Base-by-base conservation (phyloP, 2,888 invertebrate species). In the Allygus modestus region DNA sequence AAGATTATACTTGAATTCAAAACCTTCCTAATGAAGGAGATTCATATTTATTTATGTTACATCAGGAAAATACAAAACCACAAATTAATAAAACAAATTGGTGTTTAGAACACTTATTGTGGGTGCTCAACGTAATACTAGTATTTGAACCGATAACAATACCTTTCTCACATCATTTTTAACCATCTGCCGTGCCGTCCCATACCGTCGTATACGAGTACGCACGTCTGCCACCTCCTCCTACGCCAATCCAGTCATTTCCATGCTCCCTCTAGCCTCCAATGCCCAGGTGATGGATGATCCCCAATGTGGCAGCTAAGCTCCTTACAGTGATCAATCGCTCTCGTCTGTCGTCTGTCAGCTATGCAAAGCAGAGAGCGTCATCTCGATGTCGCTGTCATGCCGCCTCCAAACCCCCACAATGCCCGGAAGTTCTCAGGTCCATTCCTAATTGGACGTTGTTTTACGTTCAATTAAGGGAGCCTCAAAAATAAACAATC, bases 401-500 rank as follows among this genome's bases (percentile, higher is more conserved):
- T 23, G 15, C 51, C 58, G 58, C 4, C 37, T 37, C n/a, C 51
- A 5, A 23, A 15, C 9, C 65, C 17, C 9, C 65, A 65, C 65
- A 65, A 65, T 65, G 65, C 65, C 65, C 26, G 65, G 65, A 65
- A 28, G 17, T 65, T 65, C 65, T 31, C 65, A 65, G 65, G 12
- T 15, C 0, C 65, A 65, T 20, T 28, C 7, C 1, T 65, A 65
- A 65, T 65, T 65, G 65, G 65, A 5, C 17, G 7, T 65, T 65
- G 28, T 65, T 65, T 65, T 65, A 5, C 28, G 17, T 65, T 4
- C 28, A 65, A 58, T 65, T 9, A 26, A 15, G 1, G 12, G 15
- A 28, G 12, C 31, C 65, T 65, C 28, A 15, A 65, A 58, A 65
- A 65, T 31, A 31, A 65, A 65, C 46, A 46, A 46, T 15, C 12